These are phyloP conservation scores for Hydraecia micacea DNA, from an alignment of 2,888 invertebrate species.

Conservation along the genomic window DNA sequence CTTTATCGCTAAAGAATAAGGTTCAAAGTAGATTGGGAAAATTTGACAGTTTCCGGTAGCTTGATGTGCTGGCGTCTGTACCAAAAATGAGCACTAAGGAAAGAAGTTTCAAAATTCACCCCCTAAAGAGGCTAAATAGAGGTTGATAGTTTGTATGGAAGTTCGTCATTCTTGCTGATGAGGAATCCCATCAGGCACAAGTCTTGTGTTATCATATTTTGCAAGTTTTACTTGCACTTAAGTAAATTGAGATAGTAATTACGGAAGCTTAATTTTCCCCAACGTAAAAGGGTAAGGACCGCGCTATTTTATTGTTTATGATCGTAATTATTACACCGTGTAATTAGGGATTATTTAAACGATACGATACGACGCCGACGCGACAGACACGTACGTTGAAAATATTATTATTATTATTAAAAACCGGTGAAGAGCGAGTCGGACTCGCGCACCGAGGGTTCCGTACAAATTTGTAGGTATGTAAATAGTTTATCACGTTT, in stretches of 20 bases:
- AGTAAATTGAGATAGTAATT: not conserved
- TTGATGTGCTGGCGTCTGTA: too few species aligned
- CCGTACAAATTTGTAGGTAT: too few species aligned
- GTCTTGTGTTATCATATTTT: not conserved
- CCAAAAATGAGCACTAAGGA: not conserved
- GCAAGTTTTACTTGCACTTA: not conserved
- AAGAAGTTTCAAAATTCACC: not conserved
- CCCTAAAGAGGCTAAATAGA: not conserved
- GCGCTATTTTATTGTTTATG: not conserved
- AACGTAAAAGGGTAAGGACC: not conserved
- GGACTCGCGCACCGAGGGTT: too few species aligned
- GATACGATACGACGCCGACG: not conserved
- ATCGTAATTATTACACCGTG: not conserved
- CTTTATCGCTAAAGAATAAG: too few species aligned
- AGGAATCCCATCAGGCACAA: too few species aligned
- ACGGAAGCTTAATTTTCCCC: not conserved
- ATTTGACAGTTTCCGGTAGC: too few species aligned
- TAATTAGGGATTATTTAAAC: constrained; percentile 3
- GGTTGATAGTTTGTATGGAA: not conserved
- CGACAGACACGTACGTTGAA: not conserved
- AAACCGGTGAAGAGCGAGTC: too few species aligned
- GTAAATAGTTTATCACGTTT: too few species aligned
- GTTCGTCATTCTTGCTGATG: not conserved
- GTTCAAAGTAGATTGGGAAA: too few species aligned
- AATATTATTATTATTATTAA: not conserved